Evolutionary conservation across 2,797 vertebrate species (phyloP).

Genomic region (Coilia nasus): DNA sequence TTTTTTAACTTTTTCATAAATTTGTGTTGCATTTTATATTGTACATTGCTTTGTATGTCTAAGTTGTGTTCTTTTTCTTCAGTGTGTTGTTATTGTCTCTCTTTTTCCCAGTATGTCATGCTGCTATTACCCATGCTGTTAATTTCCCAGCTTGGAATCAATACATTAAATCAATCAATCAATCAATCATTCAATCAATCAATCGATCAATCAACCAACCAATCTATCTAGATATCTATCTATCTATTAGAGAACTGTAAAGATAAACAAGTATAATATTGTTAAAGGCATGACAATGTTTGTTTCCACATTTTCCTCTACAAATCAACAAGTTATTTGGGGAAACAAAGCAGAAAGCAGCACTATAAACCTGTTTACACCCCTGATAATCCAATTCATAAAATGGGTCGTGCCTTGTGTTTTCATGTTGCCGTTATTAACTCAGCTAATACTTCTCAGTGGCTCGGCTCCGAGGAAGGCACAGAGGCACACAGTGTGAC

Average conservation of each 20-base stretch:
- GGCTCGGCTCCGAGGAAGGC: neutral
- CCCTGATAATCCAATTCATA: neutral
- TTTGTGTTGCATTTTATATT: too few species aligned
- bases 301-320: neutral
- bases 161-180: too few species aligned
- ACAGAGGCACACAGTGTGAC: neutral
- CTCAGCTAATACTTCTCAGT: neutral
- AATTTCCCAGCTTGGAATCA: too few species aligned
- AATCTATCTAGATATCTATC: too few species aligned
- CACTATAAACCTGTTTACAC: neutral
- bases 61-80: too few species aligned
- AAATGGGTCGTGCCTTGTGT: neutral
- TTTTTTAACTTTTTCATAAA: too few species aligned
- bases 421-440: neutral
- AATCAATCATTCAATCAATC: too few species aligned
- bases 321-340: constrained; percentile 3
- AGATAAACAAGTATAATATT: neutral
- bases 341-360: neutral
- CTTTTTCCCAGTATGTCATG: too few species aligned
- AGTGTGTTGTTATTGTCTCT: too few species aligned
- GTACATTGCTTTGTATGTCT: too few species aligned
- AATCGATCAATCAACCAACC: too few species aligned
- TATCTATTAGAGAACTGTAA: neutral
- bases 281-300: neutral
- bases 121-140: too few species aligned